Evolutionary conservation across 2,888 invertebrate genomes (phyloP).

Genomic region (Cryptocephalus primarius): DNA sequence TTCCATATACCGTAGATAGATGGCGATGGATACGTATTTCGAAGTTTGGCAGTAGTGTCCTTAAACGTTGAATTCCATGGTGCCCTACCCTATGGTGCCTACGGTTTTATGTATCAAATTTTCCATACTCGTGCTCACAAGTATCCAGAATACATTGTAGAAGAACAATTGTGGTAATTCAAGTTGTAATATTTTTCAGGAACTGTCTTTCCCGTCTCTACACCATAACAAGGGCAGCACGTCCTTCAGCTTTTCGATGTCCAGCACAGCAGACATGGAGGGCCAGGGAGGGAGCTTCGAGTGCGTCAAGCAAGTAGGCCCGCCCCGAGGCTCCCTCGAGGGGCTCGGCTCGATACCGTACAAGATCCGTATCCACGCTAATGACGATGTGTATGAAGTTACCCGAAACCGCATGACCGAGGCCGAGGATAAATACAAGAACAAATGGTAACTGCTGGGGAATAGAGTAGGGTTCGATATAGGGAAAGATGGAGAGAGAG

Average conservation of each 20-base stretch:
- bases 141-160: no score
- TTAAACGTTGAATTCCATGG: no score
- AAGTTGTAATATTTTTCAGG: conserved; percentile 42
- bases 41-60: no score
- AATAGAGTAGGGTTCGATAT: neutral
- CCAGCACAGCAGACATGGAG: conserved; percentile 70
- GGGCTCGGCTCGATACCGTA: conserved; percentile 77
- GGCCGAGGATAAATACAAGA: conserved; percentile 86
- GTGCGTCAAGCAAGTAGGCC: conserved; percentile 63
- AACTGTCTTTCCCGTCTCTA: conserved; percentile 64
- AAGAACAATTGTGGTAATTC: neutral
- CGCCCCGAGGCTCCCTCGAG: conserved; percentile 49
- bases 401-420: conserved; percentile 86
- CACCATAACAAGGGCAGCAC: conserved; percentile 41
- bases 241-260: conserved; percentile 68
- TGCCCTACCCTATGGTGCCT: no score
- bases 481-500: neutral
- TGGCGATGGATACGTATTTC: no score
- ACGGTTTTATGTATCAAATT: no score
- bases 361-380: conserved; percentile 87
- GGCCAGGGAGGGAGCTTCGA: conserved; percentile 84
- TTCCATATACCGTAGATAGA: no score
- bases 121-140: no score
- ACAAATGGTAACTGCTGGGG: conserved; percentile 62
- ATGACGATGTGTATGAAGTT: conserved; percentile 90